Base-by-base conservation (phyloP, 2,888 invertebrate genomes). In the Lasioglossum lativentre region DNA sequence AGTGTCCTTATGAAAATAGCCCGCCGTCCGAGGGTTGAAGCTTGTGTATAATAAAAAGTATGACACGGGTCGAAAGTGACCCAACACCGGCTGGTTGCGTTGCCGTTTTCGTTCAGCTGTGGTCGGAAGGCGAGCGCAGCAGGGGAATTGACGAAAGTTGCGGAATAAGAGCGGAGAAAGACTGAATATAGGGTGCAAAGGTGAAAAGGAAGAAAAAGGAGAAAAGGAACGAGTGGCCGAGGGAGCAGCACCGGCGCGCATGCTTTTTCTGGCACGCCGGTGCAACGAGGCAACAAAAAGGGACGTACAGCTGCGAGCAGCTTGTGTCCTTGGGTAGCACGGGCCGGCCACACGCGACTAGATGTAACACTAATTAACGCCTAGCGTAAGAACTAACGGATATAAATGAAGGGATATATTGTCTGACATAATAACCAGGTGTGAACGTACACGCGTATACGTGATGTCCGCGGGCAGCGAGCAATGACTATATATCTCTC, bases 291-390 rank as follows among this genome's bases (percentile, higher is more conserved):
- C 71, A 75, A 73, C 56, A 86, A 88, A 86, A 79, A 78, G 40
- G 88, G 72, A 78, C 30, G 76, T 75, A 82, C 73, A 66, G 82
- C 80, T 81, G 77, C 34, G 34, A 23, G 16, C 38, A 63, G 71
- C 85, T 52, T 52, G 82, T 86, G 92, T 90, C 88, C 89, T 90
- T 93, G 94, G 94, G 91, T 94, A 95, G 95, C 95, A 95, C 93
- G 93, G 94, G 95, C 94, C 91, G 95, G 95, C 94, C 94, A 95
- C 94, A 94, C 95, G 92, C 92, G 91, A 93, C 80, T 93, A 94
- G 92, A 93, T 92, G 93, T 94, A 94, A 93, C 92, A 93, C 91
- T 93, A 92, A 94, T 93, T 94, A 94, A 93, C 90, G 93, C 93
- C 91, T 94, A 94, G 93, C 85, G 88, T 93, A 93, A 93, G 93